A percentile compares a stretch with the other conserved stretches of the same genome.
Evolutionary conservation across 2,888 invertebrate species (phyloP).

Genomic region (Protodeltote pygarga): DNA sequence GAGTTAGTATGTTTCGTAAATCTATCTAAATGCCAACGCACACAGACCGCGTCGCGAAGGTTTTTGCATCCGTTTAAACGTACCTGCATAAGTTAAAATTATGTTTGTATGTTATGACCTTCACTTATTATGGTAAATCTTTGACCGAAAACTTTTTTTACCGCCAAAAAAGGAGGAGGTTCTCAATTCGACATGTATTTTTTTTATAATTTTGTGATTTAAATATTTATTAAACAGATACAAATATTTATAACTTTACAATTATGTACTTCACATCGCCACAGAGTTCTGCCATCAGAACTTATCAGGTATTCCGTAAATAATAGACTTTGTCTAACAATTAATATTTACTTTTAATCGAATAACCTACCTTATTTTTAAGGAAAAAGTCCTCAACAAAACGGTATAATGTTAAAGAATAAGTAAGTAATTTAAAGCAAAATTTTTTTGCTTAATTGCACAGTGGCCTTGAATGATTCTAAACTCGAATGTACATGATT

Average conservation of each 20-base stretch:
- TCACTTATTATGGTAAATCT: conserved; percentile 41
- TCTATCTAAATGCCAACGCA: conserved; percentile 74
- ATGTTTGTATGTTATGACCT: conserved; percentile 45
- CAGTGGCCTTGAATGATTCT: conserved; percentile 32
- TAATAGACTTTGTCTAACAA: no score
- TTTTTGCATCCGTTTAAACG: conserved; percentile 48
- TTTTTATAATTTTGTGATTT: no score
- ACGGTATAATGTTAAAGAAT: conserved; percentile 13
- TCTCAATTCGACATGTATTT: no score
- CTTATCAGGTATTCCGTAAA: no score
- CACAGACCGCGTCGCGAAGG: conserved; percentile 57
- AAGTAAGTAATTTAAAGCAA: conserved; percentile 14
- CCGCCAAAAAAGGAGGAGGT: no score
- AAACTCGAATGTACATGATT: conserved; percentile 31
- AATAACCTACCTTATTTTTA: no score
- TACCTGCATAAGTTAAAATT: conserved; percentile 26
- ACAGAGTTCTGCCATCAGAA: no score
- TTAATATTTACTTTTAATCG: no score
- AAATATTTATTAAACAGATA: no score
- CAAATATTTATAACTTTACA: no score
- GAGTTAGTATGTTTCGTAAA: conserved; percentile 74
- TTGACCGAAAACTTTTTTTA: conserved; percentile 7
- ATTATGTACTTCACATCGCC: no score
- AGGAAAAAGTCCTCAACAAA: conserved; percentile 10
- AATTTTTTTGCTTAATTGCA: conserved; percentile 35